These are phyloP conservation scores for Micrasema minimum DNA, from an alignment of 1,140 invertebrate genomes.

Conservation along the genomic window DNA sequence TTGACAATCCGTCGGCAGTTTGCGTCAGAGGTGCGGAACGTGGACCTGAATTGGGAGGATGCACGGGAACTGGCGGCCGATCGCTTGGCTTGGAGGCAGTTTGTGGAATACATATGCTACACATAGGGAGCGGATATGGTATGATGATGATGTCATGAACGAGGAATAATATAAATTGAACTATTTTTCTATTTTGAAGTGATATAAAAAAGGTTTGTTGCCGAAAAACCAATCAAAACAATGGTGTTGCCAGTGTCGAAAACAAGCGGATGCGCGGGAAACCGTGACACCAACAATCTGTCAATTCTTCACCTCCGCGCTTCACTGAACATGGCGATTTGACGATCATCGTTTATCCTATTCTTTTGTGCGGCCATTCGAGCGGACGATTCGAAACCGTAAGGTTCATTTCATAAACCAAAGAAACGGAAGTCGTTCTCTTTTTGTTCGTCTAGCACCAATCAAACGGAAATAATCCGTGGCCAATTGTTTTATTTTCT, in stretches of 20 bases:
- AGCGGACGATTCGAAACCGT: slow-evolving; percentile 38
- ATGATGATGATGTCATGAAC: no score
- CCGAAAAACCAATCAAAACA: background rate
- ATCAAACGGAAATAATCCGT: slow-evolving; percentile 9
- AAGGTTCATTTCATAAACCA: slow-evolving; percentile 32
- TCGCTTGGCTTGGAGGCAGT: no score
- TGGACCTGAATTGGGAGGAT: no score
- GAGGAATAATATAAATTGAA: no score
- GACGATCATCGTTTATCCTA: slow-evolving; percentile 40
- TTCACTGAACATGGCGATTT: slow-evolving; percentile 9
- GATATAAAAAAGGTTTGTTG: no score
- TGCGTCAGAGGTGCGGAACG: no score
- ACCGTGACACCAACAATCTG: slow-evolving; percentile 42
- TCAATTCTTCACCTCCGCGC: slow-evolving; percentile 47
- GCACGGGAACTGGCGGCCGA: no score
- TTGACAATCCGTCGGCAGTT: no score
- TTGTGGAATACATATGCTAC: no score
- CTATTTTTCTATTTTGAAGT: no score
- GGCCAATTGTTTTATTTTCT: background rate
- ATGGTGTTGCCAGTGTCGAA: background rate
- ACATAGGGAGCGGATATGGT: no score
- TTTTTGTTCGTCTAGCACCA: slow-evolving; percentile 33
- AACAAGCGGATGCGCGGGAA: slow-evolving; percentile 11
- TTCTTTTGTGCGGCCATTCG: slow-evolving; percentile 41
- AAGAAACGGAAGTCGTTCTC: slow-evolving; percentile 37